Conservation (phyloP, 2,888 invertebrate genomes). For the Diaprepes abbreviatus region DNA sequence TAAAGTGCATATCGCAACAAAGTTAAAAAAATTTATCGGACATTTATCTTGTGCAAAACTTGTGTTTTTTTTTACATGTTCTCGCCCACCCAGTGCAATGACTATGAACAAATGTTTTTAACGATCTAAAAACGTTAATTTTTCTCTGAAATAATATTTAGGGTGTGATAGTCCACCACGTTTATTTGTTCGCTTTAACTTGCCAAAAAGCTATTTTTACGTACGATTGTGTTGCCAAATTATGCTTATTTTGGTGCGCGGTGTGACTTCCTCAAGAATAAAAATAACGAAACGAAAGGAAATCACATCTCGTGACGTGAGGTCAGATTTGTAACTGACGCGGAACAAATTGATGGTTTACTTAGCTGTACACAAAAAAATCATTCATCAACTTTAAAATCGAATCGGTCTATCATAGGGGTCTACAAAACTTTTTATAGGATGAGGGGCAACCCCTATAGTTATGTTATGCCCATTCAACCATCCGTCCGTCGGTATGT, state of each 20-base stretch:
- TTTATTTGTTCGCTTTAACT: not conserved
- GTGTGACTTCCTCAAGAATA: not conserved
- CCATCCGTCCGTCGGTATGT: no score
- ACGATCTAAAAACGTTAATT: not conserved
- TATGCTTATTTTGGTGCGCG: not conserved
- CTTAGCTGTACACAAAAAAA: no score
- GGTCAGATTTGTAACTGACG: no score
- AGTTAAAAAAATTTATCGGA: no score
- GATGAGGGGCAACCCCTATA: no score
- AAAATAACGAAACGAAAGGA: not conserved
- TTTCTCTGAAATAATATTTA: not conserved
- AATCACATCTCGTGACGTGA: not conserved
- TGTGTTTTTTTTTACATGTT: not conserved
- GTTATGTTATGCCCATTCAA: no score
- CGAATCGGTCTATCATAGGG: no score
- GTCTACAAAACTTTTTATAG: no score
- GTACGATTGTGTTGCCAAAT: conserved; percentile 3
- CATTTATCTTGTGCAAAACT: no score
- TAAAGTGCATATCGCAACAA: no score
- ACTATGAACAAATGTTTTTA: not conserved
- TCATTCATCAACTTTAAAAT: no score
- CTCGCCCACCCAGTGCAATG: not conserved
- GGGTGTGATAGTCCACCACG: not conserved
- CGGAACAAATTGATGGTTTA: no score
- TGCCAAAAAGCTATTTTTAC: conserved; percentile 7